Percentiles rank a stretch among this genome's conserved stretches.
These are phyloP conservation scores for Esox niger DNA, from an alignment of 2,113 vertebrate species.

Conservation along the genomic window DNA sequence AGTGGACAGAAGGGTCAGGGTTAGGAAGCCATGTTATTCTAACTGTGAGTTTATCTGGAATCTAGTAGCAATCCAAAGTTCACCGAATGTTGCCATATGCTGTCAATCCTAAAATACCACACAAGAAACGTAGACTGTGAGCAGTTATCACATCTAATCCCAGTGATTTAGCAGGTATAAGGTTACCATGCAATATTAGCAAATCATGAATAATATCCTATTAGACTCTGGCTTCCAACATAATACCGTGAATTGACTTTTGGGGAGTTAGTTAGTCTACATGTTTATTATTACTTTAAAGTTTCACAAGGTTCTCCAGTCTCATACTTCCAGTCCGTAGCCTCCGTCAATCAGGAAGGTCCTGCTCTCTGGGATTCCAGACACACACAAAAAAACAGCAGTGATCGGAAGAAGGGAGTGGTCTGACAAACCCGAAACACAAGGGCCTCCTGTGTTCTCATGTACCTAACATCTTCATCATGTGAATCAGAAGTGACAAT, in stretches of 20 bases:
- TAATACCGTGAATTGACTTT: no score
- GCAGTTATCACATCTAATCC: background rate
- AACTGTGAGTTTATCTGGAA: conserved; percentile 37
- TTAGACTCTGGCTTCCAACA: no score
- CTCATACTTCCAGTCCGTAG: no score
- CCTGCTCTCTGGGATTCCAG: no score
- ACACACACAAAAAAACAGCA: background rate
- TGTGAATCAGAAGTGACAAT: conserved; percentile 37
- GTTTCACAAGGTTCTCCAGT: no score
- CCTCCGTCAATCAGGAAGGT: no score
- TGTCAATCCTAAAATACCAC: background rate
- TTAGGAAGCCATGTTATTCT: conserved; percentile 41
- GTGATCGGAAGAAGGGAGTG: conserved; percentile 1
- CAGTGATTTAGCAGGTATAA: no score
- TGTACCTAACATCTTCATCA: conserved; percentile 52
- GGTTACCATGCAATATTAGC: no score
- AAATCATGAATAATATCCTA: no score
- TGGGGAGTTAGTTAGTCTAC: no score
- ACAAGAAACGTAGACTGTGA: background rate
- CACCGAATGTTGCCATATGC: conserved; percentile 32
- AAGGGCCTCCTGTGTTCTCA: conserved; percentile 25
- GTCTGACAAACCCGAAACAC: conserved; percentile 9
- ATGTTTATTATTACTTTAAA: no score
- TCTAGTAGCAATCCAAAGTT: conserved; percentile 16
- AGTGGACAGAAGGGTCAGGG: conserved; percentile 25